phyloP scores from a whole-genome alignment of 2,113 vertebrate genomes.

The Cebus imitator region DNA sequence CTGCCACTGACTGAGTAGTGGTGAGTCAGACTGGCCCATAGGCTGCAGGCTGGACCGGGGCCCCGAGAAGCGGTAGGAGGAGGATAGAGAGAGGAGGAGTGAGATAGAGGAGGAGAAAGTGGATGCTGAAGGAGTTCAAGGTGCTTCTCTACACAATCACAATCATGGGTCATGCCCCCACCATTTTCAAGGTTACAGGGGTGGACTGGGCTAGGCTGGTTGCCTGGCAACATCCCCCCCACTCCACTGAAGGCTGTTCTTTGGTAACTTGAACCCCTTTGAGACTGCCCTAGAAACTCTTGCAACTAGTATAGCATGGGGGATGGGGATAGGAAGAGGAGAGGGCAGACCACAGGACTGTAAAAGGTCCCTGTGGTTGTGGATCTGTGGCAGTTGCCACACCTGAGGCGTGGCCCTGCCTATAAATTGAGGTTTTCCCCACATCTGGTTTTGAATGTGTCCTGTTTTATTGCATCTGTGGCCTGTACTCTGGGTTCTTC shows the following conservation, averaged over 20 bases:
- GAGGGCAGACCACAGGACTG: neutral
- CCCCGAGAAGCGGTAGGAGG: neutral
- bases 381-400: constrained; percentile 6
- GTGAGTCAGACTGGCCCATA: constrained; percentile 40
- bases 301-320: neutral
- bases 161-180: neutral
- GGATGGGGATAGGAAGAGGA: neutral
- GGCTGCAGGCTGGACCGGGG: neutral
- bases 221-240: constrained; percentile 49
- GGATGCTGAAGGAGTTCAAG: constrained; percentile 1
- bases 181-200: constrained; percentile 50
- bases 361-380: neutral
- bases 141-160: neutral
- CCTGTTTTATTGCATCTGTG: neutral
- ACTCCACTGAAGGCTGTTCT: constrained; percentile 13
- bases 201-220: constrained; percentile 15
- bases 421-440: neutral
- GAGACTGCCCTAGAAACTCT: constrained; percentile 48
- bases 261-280: constrained; percentile 62
- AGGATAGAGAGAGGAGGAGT: neutral
- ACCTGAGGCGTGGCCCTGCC: neutral
- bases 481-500: neutral
- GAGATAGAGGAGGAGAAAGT: constrained; percentile 14
- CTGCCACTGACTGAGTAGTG: constrained; percentile 28
- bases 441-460: constrained; percentile 2